Evolutionary conservation across 1,140 invertebrate genomes (phyloP).

Genomic region (Rhyzopertha dominica): DNA sequence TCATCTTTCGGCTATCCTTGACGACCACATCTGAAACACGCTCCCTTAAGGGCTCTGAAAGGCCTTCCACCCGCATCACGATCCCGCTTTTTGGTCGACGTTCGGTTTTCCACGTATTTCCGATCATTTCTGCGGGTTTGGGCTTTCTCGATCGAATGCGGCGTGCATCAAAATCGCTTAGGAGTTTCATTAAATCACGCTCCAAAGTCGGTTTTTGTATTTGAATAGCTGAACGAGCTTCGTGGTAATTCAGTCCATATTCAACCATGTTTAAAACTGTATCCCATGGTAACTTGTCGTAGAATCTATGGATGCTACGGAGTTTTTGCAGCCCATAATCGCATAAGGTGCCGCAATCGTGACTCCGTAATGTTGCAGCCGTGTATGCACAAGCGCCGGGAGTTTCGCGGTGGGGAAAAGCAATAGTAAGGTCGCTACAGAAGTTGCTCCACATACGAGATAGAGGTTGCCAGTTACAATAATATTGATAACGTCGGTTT

Average conservation of each 20-base stretch:
- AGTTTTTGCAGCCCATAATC: slow-evolving; percentile 18
- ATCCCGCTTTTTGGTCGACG: no score
- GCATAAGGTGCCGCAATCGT: slow-evolving; percentile 13
- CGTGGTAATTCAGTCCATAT: slow-evolving; percentile 9
- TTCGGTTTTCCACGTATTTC: no score
- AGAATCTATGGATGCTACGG: slow-evolving; percentile 13
- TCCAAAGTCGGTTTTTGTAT: slow-evolving; percentile 3
- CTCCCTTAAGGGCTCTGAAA: no score
- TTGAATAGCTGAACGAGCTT: slow-evolving; percentile 9
- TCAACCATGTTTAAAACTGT: slow-evolving; percentile 16
- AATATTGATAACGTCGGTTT: slow-evolving; percentile 16
- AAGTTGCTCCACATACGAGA: slow-evolving; percentile 17
- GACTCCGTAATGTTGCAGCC: slow-evolving; percentile 13
- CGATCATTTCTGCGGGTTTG: no score
- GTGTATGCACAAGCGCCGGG: slow-evolving; percentile 15
- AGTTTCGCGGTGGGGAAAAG: slow-evolving; percentile 22
- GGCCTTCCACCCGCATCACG: no score
- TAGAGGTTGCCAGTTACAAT: slow-evolving; percentile 21
- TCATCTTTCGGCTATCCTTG: no score
- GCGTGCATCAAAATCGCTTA: no score
- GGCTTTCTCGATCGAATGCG: no score
- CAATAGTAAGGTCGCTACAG: slow-evolving; percentile 17
- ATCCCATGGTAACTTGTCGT: slow-evolving; percentile 15
- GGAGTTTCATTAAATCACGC: no score
- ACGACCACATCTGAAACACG: no score